Conservation (phyloP, 2,113 vertebrate species). For the Odobenus rosmarus region DNA sequence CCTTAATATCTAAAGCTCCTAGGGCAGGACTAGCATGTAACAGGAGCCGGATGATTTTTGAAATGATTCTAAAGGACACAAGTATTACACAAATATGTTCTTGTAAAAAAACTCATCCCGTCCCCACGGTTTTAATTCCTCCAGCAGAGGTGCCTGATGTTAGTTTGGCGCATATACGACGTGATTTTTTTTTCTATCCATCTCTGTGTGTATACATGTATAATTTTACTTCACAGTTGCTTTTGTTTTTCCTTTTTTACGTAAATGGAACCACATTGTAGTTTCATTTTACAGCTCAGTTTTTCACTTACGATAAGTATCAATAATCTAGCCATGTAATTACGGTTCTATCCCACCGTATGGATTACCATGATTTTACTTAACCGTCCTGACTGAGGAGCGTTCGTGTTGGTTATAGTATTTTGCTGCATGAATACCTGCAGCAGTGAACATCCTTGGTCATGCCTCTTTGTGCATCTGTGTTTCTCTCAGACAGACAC, state of each 20-base stretch:
- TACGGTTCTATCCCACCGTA: not conserved
- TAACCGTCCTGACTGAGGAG: not conserved
- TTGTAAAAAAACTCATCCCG: not conserved
- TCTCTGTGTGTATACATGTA: not conserved
- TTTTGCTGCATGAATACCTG: not conserved
- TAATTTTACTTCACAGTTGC: constrained; percentile 33
- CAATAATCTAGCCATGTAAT: not conserved
- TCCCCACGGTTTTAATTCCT: not conserved
- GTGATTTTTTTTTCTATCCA: not conserved
- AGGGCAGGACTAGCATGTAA: not conserved
- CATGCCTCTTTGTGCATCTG: not conserved
- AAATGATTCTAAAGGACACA: not conserved
- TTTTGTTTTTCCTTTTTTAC: not conserved
- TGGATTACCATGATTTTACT: not conserved
- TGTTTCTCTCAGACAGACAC: not conserved
- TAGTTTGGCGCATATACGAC: not conserved
- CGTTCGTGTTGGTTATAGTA: not conserved
- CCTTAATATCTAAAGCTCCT: not conserved
- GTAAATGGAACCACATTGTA: not conserved
- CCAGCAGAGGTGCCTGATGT: not conserved
- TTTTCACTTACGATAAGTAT: constrained; percentile 28
- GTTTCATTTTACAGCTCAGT: constrained; percentile 50
- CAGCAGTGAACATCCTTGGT: not conserved
- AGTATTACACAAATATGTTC: not conserved
- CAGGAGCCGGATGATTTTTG: not conserved